phyloP scores from a whole-genome alignment of 2,113 vertebrate species.

The Macrotus californicus region DNA sequence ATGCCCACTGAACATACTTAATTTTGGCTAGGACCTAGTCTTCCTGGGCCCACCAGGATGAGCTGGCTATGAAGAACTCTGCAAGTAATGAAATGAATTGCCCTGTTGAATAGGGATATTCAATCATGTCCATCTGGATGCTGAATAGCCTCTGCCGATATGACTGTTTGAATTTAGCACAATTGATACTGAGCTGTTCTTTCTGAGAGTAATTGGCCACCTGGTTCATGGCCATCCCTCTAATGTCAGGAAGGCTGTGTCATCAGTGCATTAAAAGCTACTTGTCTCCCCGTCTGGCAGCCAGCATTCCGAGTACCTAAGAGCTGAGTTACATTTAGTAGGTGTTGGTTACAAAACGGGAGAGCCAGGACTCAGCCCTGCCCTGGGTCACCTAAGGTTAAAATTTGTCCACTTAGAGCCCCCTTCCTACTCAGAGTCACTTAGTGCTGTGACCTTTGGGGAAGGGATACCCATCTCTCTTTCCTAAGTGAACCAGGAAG shows the following conservation, averaged over 20 bases:
- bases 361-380: neutral
- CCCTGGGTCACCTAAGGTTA: constrained; percentile 15
- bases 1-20: neutral
- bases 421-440: constrained; percentile 1
- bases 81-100: constrained; percentile 11
- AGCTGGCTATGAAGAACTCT: neutral
- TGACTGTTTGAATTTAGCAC: constrained; percentile 44
- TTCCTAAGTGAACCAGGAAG: constrained; percentile 43
- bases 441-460: constrained; percentile 43
- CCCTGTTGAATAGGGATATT: constrained; percentile 9
- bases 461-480: constrained; percentile 32
- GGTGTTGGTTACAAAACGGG: neutral
- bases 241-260: constrained; percentile 31
- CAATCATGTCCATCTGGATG: constrained; percentile 44
- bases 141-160: constrained; percentile 10
- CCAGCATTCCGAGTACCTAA: neutral
- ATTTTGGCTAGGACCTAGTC: neutral
- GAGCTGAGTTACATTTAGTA: neutral
- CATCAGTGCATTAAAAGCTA: constrained; percentile 2
- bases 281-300: neutral
- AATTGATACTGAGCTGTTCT: constrained; percentile 50
- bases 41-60: neutral
- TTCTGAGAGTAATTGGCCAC: constrained; percentile 52
- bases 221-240: constrained; percentile 51
- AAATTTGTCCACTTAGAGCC: neutral